Evolutionary conservation across 2,113 vertebrate species (phyloP), one percentile per base, ranked within the genome.

Genomic region (Myiozetetes cayanensis): DNA sequence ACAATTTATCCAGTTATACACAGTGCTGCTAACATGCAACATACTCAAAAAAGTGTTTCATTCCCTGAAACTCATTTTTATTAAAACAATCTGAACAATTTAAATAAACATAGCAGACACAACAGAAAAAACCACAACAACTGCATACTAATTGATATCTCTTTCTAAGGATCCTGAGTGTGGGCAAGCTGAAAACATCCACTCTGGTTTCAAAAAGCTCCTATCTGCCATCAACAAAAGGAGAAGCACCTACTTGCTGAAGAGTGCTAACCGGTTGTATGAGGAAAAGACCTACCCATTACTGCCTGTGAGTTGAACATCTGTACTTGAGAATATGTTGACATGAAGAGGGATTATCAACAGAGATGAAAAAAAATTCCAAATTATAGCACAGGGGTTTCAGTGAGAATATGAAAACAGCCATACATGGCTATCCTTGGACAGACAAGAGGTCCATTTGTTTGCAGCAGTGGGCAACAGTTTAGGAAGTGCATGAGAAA

Each of bases 181-280:
- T 15, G 50, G 47, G 19, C 68, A 68, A 46, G 35, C 30, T 76
- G 79, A 91, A 93, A 94, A 95, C 35, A 95, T 97, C 56, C 35
- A 86, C 4, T 94, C 75, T 33, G 55, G 71, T 44, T 98, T 98
- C 87, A 96, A 95, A 94, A 74, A 70, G 5, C 90, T 98, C 30
- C 89, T 95, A 30, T 91, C 74, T n/a, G 90, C 70, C 73, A 91
- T 98, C 74, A 95, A 94, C 81, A 96, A 94, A 72, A 66, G 77
- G 27, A 97, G 95, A 46, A 89, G 79, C 35, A 78, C 80, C 39
- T 97, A 96, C n/a, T 4, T 84, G 53, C 91, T 98, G 78, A 97
- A 97, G 90, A 95, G 68, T 46, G 97, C 96, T 63, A 98, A 96
- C 14, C 41, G 30, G 30, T 33, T 98, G 9, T 98, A 97, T 10